Evolutionary conservation across 2,797 vertebrate genomes (phyloP).

Genomic region (Margarornis squamiger): DNA sequence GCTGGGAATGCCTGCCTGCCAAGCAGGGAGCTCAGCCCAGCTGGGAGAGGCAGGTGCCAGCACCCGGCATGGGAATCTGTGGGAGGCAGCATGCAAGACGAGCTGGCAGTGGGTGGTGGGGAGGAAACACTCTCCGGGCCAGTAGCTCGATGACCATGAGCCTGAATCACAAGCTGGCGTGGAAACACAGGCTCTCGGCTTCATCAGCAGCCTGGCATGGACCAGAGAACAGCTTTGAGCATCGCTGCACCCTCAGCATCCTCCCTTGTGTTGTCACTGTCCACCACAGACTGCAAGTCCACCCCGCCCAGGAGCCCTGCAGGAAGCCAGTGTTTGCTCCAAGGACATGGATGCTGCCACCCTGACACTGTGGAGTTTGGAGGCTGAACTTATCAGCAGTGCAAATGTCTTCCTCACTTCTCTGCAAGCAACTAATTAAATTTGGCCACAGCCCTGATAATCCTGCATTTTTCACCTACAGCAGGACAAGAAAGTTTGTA

Average conservation of each 20-base stretch:
- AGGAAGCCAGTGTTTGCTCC: not conserved
- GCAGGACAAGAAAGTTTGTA: not conserved
- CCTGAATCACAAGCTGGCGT: not conserved
- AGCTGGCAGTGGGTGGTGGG: not conserved
- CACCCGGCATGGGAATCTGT: accelerated
- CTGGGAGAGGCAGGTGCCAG: constrained; percentile 7
- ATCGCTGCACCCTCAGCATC: not conserved
- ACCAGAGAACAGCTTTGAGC: not conserved
- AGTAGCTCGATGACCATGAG: not conserved
- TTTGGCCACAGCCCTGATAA: not conserved
- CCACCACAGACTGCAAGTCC: not conserved
- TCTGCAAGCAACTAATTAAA: not conserved
- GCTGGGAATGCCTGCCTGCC: constrained; percentile 1
- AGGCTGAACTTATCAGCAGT: not conserved
- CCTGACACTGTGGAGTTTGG: not conserved
- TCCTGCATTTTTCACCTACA: not conserved
- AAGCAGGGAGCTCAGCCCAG: not conserved
- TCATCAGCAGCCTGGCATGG: not conserved
- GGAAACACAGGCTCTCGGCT: not conserved
- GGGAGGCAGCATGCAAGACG: not conserved
- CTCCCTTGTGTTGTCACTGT: accelerated
- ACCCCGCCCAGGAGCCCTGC: not conserved
- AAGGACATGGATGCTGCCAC: accelerated
- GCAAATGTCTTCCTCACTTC: accelerated
- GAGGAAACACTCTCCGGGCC: not conserved